These are phyloP conservation scores for Dendrolimus houi DNA, from an alignment of 2,888 invertebrate species.

Conservation along the genomic window DNA sequence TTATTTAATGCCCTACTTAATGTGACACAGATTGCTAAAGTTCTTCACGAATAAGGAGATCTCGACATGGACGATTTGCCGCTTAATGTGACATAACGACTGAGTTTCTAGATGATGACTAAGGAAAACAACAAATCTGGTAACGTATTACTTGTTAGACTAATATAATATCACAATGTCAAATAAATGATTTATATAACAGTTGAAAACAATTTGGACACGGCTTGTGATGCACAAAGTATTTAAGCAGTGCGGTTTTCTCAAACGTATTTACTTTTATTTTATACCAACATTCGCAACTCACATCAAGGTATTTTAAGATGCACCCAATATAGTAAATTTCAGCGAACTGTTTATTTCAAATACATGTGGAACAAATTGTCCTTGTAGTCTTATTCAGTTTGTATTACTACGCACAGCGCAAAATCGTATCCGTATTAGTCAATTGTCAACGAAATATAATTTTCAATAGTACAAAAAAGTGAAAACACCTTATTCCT, in stretches of 20 bases:
- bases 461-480: no score
- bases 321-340: not conserved
- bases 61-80: not conserved
- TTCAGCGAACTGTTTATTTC: not conserved
- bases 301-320: not conserved
- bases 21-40: not conserved
- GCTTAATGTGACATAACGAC: not conserved
- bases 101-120: not conserved
- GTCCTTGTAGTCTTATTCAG: not conserved
- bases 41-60: not conserved
- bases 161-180: no score
- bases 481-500: no score
- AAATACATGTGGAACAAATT: not conserved
- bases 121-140: not conserved
- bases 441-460: no score
- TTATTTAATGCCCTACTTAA: conserved; percentile 4
- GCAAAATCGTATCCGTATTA: not conserved
- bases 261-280: not conserved
- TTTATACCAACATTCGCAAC: not conserved
- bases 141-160: no score
- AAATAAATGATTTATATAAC: no score
- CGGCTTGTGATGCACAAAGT: not conserved
- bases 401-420: not conserved
- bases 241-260: not conserved
- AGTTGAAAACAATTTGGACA: not conserved